Evolutionary conservation across 2,113 vertebrate genomes (phyloP), one percentile per base, ranked within the genome.

Genomic region (Cyprinodon variegatus): DNA sequence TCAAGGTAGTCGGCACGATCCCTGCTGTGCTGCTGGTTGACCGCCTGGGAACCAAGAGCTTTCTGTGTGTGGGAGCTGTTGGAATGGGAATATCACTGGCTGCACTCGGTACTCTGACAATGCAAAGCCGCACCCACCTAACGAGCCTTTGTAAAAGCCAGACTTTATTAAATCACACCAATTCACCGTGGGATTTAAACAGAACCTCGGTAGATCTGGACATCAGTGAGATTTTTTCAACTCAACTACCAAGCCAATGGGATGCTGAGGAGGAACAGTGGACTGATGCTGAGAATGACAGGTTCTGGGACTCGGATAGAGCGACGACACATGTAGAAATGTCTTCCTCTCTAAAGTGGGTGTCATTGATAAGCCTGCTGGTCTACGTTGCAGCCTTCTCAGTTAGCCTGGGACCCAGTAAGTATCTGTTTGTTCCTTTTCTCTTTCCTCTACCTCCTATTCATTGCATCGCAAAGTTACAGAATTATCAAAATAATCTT

Each of bases 361-460:
- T 96, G 0, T 97, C 96, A 0, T 84, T 99, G 81, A 93, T 94
- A 90, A 97, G 96, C 80, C 90, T 99, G 74, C 95, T 99, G 86
- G 86, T 96, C 70, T 98, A 96, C 63, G 94, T 98, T 70, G 96
- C 97, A 74, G 96, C 95, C 60, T 98, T 97, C 93, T 99, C 98
- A 73, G 91, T 97, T 86, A 95, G 98, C 89, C 95, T 99, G 60
- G 98, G 98, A 87, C 97, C 97, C 94, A 98, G 98, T 99, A 95
- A 97, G 96, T 64, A 1, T 45, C 29, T 17, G 6, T 14, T 20
- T 40, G 9, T 20, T 37, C 4, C 12, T 7, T 67, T 45, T 39
- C 4, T 1, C 6, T 17, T 4, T 38, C 11, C 11, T 13, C 11
- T 63, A 6, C 2, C 17, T 50, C 62, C 29, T 29, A 29, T 29